phyloP scores from a whole-genome alignment of 1,140 invertebrate species.

The Physella acuta region DNA sequence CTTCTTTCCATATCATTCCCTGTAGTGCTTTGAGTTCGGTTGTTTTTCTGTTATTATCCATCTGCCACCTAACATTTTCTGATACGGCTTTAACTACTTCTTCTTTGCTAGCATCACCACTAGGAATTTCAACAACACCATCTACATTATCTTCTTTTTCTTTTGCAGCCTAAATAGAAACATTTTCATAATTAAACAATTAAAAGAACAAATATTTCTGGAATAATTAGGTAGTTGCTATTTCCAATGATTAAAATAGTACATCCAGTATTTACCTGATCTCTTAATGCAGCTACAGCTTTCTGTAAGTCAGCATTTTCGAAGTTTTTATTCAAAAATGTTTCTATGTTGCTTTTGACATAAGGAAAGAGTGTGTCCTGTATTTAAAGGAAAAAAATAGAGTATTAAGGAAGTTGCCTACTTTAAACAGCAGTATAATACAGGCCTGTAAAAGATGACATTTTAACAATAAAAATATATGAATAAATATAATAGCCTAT shows the following conservation, averaged over 20 bases:
- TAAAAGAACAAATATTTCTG: neutral
- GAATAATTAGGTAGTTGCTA: neutral
- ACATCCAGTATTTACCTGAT: slow-evolving; percentile 37
- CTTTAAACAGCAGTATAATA: neutral
- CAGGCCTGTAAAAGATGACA: neutral
- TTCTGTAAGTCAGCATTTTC: slow-evolving; percentile 70
- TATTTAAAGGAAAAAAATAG: too few species aligned
- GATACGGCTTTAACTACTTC: slow-evolving; percentile 51
- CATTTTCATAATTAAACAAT: neutral
- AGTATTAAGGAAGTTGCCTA: too few species aligned
- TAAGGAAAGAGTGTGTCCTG: slow-evolving; percentile 74
- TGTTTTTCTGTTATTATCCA: slow-evolving; percentile 78
- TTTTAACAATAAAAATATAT: neutral
- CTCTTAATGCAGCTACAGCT: slow-evolving; percentile 68
- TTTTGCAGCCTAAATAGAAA: slow-evolving; percentile 42
- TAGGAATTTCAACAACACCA: slow-evolving; percentile 50
- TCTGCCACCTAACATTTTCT: slow-evolving; percentile 74
- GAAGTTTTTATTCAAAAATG: slow-evolving; percentile 74
- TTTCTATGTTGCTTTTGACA: slow-evolving; percentile 71
- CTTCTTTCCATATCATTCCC: slow-evolving; percentile 84
- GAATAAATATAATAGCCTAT: too few species aligned
- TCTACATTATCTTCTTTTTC: slow-evolving; percentile 48
- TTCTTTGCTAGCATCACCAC: slow-evolving; percentile 41
- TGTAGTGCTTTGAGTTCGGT: slow-evolving; percentile 82
- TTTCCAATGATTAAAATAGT: neutral